Percentiles rank a stretch among this genome's conserved stretches.
Evolutionary conservation across 1,140 invertebrate genomes (phyloP).

Genomic region (Calephelis nemesis): DNA sequence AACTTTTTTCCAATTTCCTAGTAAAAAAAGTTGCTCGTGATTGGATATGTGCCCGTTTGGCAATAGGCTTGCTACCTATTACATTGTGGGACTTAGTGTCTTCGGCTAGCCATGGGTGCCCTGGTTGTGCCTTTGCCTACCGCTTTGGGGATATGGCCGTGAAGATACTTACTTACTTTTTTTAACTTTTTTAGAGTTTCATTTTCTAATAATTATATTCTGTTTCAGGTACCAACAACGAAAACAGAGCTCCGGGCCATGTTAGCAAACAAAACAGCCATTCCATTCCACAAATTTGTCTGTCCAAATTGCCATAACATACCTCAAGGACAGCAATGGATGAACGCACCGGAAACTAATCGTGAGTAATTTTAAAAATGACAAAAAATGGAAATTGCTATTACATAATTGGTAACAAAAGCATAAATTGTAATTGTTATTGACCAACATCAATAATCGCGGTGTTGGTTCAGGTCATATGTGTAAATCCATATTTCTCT

Average conservation of each 20-base stretch:
- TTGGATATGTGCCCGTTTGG: too few relatives aligned
- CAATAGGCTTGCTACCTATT: too few relatives aligned
- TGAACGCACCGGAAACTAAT: constrained; percentile 83
- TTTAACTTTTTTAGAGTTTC: too few relatives aligned
- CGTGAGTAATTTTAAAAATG: constrained; percentile 49
- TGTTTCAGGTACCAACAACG: constrained; percentile 83
- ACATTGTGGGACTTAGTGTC: too few relatives aligned
- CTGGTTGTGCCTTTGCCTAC: too few relatives aligned
- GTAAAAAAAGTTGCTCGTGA: too few relatives aligned
- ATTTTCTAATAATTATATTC: background rate
- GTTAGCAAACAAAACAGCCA: constrained; percentile 87
- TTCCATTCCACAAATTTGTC: constrained; percentile 94
- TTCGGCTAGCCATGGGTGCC: too few relatives aligned
- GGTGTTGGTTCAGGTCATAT: too few relatives aligned
- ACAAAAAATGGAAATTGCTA: background rate
- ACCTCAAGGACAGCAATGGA: constrained; percentile 91
- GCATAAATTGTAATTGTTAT: background rate
- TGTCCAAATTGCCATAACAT: constrained; percentile 94
- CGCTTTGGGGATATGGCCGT: too few relatives aligned
- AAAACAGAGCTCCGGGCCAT: constrained; percentile 88
- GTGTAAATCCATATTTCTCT: too few relatives aligned
- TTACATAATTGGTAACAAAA: background rate
- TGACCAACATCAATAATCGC: background rate
- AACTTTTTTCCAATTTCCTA: too few relatives aligned
- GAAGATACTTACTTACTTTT: too few relatives aligned